Evolutionary conservation across 2,797 vertebrate species (phyloP).

Genomic region (Chiloscyllium punctatum): DNA sequence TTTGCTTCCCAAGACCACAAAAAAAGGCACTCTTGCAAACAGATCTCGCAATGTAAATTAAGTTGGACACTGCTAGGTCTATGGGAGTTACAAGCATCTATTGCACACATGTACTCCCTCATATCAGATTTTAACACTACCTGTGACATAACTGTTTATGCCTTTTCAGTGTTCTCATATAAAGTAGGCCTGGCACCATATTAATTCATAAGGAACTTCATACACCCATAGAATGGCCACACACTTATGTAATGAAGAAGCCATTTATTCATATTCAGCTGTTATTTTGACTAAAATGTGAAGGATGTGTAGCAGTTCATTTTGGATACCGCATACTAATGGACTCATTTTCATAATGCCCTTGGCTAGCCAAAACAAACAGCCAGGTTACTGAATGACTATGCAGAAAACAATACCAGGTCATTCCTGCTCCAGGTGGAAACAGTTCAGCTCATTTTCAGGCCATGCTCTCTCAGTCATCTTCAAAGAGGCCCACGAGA

Average conservation of each 20-base stretch:
- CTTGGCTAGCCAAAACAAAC: neutral
- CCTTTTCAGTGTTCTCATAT: neutral
- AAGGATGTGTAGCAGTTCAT: neutral
- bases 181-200: neutral
- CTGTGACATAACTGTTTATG: neutral
- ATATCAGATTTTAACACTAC: neutral
- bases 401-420: neutral
- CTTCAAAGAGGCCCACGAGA: neutral
- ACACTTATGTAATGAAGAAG: neutral
- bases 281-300: neutral
- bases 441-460: neutral
- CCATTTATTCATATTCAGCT: neutral
- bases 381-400: neutral
- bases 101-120: neutral
- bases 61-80: no score
- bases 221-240: neutral
- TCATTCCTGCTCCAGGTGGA: neutral
- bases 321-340: conserved; percentile 1
- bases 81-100: neutral
- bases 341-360: neutral
- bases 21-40: neutral
- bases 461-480: neutral
- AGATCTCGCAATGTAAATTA: neutral
- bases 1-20: neutral
- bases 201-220: neutral